Evolutionary conservation across 64 coral and sea anemone species (phyloP), one percentile per base, ranked within the genome.

Genomic region (Pocillopora damicornis): DNA sequence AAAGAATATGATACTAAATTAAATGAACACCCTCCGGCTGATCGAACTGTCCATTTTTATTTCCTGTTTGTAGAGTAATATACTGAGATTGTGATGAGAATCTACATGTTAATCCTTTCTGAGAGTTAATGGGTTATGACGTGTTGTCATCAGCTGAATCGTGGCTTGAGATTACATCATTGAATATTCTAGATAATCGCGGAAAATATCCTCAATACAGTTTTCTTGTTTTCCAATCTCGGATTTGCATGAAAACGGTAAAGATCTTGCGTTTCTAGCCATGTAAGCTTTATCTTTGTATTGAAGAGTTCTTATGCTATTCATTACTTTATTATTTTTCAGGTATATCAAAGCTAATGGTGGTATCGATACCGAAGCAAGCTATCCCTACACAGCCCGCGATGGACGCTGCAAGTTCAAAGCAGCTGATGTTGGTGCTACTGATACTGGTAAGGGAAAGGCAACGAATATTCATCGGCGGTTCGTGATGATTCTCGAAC

Each of bases 291-390:
- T 67, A 67, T 20, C 22, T 67, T 20, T 67, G 9, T 67, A 67
- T 67, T 20, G 8, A 23, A 67, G 16, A 67, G 14, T 67, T 8
- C 22, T 67, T 67, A 22, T 13, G n/a, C 22, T 18, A 20, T 4
- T 20, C 4, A 42, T 45, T 42, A 76, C 3, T 13, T 51, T 6
- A 9, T 76, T 76, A 76, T 57, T 77, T 77, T 88, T 90, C 79
- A 83, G 16, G 75, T 95, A 98, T 58, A 90, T 98, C 85, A 98
- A 98, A 79, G 83, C 87, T 23, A 98, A 98, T 67, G 25, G 25
- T 69, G 96, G 96, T 51, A 90, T 98, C 72, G 96, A 98, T 22
- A 98, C 93, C 0, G 96, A 98, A 75, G 37, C 76, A 16, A 95
- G 93, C 68, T 98, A 98, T 64, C 96, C 96, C 8, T 98, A 98